Conservation (phyloP, 2,113 vertebrate genomes). For the Pitta sordida region DNA sequence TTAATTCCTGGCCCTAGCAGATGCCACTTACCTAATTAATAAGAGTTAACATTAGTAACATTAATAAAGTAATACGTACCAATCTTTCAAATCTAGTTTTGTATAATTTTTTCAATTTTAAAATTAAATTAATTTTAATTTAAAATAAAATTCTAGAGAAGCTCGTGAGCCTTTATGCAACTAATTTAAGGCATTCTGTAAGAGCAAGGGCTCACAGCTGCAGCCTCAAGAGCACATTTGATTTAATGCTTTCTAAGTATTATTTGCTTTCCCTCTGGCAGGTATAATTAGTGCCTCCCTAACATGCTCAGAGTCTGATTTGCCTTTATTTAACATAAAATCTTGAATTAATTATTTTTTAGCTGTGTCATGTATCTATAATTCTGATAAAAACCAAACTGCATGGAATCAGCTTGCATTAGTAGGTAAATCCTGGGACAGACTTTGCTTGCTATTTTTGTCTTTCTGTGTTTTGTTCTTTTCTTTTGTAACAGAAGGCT, state of each 20-base stretch:
- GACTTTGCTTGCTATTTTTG: neutral
- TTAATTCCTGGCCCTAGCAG: neutral
- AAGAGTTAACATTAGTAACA: neutral
- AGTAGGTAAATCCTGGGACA: neutral
- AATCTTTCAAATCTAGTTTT: neutral
- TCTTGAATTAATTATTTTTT: neutral
- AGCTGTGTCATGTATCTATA: neutral
- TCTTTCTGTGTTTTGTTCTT: neutral
- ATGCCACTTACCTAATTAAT: neutral
- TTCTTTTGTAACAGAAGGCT: neutral
- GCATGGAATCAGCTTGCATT: neutral
- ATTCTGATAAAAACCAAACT: neutral
- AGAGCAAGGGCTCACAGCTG: neutral
- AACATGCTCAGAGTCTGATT: neutral
- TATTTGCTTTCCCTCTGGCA: constrained; percentile 34
- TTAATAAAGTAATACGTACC: neutral
- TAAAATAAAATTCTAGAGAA: neutral
- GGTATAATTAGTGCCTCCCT: neutral
- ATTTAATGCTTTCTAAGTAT: constrained; percentile 25
- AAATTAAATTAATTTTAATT: neutral
- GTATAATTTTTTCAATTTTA: neutral
- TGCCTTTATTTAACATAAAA: constrained; percentile 17
- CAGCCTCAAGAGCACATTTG: neutral
- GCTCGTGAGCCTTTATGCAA: neutral
- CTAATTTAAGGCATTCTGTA: neutral